Evolutionary conservation across 2,888 invertebrate genomes (phyloP), one percentile per base, ranked within the genome.

Genomic region (Sesamia inferens): DNA sequence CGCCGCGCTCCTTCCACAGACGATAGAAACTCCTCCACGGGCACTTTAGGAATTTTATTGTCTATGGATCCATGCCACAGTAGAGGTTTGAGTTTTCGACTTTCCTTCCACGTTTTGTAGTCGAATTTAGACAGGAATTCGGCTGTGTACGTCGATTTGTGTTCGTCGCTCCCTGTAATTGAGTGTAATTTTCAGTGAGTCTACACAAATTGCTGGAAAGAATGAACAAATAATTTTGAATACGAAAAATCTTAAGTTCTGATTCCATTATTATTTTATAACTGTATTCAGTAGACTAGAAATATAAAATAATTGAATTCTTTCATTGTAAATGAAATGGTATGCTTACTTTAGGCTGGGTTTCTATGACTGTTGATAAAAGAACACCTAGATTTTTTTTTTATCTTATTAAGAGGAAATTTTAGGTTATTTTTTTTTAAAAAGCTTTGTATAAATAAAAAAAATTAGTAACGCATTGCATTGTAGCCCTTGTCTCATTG

Each of bases 111-210:
- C 14, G 87, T 88, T 44, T 88, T 85, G 72, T 92, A 92, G 39
- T 93, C 90, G 72, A 93, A 94, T 83, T 93, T 90, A 68, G 77
- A 81, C 22, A 97, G 89, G 89, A 97, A 97, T 1, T 95, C 90
- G 0, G 95, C 82, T 47, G 92, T 80, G 84, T 96, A 97, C 7
- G 78, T 87, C 0, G 97, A 97, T 81, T 92, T 84, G 85, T 97
- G 97, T 0, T 92, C 91, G 88, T 97, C 97, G 65, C 92, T 94
- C 97, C 97, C 97, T 97, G 84, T 73, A 93, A 93, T 16, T 14
- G 1, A 44, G 65, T 44, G 51, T 54, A 54, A n/a, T 62, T 51
- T 19, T 58, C 16, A 39, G 22, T 61, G 16, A 59, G 47, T 65
- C 31, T 24, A 64, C 7, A 47, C 0, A 22, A 42, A 47, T 44